Conservation (phyloP, 2,113 vertebrate species). For the Semnornis frantzii region DNA sequence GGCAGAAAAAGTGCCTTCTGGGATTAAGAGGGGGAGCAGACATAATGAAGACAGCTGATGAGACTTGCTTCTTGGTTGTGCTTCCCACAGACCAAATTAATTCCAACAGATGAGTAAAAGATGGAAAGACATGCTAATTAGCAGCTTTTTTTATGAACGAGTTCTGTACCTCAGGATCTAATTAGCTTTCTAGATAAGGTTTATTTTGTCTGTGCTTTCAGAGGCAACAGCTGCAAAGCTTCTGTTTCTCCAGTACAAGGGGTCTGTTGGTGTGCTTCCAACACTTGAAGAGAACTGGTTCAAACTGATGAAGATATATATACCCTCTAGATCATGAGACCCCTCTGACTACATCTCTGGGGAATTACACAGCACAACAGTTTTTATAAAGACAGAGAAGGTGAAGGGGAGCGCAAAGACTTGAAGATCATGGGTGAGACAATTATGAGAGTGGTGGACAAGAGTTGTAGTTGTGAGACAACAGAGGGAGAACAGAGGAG, state of each 20-base stretch:
- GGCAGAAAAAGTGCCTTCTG: background rate
- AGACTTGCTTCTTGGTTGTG: background rate
- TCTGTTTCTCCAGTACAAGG: background rate
- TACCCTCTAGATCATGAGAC: background rate
- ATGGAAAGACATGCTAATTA: constrained; percentile 30
- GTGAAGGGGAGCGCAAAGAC: background rate
- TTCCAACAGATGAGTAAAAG: constrained; percentile 20
- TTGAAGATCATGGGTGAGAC: background rate
- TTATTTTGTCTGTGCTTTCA: background rate
- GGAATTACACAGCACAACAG: background rate
- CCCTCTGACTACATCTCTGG: background rate
- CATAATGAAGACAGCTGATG: background rate
- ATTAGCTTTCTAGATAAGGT: background rate
- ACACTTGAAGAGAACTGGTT: background rate
- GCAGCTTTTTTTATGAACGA: background rate
- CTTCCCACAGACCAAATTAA: constrained; percentile 17
- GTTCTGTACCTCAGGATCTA: background rate
- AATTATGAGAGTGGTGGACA: background rate
- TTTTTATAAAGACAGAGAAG: background rate
- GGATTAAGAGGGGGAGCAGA: background rate
- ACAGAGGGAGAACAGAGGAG: background rate
- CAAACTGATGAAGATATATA: background rate
- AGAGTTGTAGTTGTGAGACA: background rate
- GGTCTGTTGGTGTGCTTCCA: background rate
- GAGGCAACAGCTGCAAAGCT: background rate